Evolutionary conservation across 2,113 vertebrate species (phyloP).

Genomic region (Megaceryle maxima): DNA sequence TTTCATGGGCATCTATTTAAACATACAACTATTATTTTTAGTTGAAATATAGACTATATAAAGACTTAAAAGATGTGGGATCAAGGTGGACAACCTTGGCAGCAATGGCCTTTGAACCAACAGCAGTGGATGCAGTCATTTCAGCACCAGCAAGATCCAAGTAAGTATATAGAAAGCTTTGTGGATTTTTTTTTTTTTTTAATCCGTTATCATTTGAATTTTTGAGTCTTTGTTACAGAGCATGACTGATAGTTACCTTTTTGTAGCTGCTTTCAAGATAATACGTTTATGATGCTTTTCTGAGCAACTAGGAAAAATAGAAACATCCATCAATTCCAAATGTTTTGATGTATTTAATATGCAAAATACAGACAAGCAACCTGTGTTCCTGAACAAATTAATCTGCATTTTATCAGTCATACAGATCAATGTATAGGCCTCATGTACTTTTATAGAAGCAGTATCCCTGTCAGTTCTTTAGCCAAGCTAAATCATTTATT

Average conservation of each 20-base stretch:
- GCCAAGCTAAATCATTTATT: not conserved
- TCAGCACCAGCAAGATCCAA: slow-evolving; percentile 98
- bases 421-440: not conserved
- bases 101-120: slow-evolving; percentile 98
- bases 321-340: not conserved
- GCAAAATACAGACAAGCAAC: not conserved
- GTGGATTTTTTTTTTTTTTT: not conserved
- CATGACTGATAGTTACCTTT: not conserved
- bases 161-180: slow-evolving; percentile 76
- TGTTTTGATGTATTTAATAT: not conserved
- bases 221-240: not conserved
- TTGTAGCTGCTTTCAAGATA: not conserved
- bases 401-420: not conserved
- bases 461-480: not conserved
- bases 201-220: not conserved
- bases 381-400: not conserved
- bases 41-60: slow-evolving; percentile 73
- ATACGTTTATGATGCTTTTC: not conserved
- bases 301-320: not conserved
- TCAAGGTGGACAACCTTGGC: slow-evolving; percentile 99
- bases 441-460: not conserved
- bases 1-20: slow-evolving; percentile 62
- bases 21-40: slow-evolving; percentile 70
- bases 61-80: slow-evolving; percentile 91
- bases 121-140: slow-evolving; percentile 99